Evolutionary conservation across 2,888 invertebrate species (phyloP).

Genomic region (Catocala nupta): DNA sequence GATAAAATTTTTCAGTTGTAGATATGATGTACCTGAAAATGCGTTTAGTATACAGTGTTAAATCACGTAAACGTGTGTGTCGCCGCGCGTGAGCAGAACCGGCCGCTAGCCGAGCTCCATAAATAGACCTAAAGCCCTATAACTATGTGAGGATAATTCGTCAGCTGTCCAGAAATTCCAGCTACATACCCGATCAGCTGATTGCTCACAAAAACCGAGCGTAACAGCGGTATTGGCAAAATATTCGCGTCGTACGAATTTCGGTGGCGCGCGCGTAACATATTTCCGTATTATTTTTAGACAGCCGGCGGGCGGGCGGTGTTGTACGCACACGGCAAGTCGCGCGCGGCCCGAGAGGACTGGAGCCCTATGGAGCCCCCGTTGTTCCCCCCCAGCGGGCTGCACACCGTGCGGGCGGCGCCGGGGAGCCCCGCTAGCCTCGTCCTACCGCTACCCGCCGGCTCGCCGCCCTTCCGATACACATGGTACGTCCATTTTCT

Average conservation of each 20-base stretch:
- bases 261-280: conserved; percentile 75
- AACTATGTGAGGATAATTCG: neutral
- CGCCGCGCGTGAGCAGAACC: too few species aligned
- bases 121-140: neutral
- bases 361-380: conserved; percentile 84
- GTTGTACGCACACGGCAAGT: conserved; percentile 75
- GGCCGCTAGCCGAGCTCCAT: too few species aligned
- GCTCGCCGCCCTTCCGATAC: conserved; percentile 78
- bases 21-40: too few species aligned
- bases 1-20: too few species aligned
- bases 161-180: conserved; percentile 1
- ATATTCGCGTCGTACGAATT: conserved; percentile 79
- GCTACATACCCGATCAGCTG: conserved; percentile 55
- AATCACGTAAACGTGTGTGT: too few species aligned
- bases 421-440: conserved; percentile 71
- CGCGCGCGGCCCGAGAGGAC: conserved; percentile 82
- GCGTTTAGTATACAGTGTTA: too few species aligned
- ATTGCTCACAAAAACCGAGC: conserved; percentile 41
- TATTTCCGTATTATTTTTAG: conserved; percentile 86
- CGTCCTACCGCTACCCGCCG: conserved; percentile 67
- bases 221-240: conserved; percentile 70
- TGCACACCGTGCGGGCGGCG: conserved; percentile 69
- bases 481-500: conserved; percentile 73
- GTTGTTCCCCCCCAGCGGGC: conserved; percentile 69
- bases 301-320: conserved; percentile 79